phyloP scores from a whole-genome alignment of 2,888 invertebrate species.

The Sarcophaga caerulescens region DNA sequence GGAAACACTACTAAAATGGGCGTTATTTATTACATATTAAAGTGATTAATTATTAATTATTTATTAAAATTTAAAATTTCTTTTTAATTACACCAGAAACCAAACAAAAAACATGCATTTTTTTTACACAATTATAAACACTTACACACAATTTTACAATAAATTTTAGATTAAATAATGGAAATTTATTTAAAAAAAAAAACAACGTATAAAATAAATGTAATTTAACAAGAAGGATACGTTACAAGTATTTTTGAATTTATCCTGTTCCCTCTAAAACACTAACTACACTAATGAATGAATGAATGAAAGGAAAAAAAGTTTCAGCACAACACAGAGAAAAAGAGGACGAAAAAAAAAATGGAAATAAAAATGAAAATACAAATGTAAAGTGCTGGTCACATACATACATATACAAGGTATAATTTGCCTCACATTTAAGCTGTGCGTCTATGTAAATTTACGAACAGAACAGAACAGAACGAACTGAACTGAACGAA shows the following conservation, averaged over 20 bases:
- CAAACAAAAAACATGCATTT: background rate
- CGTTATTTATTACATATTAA: slow-evolving; percentile 1
- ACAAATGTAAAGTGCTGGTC: no score
- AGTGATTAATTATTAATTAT: slow-evolving; percentile 28
- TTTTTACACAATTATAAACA: background rate
- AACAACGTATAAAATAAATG: slow-evolving; percentile 15
- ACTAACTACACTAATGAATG: slow-evolving; percentile 31
- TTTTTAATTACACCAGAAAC: background rate
- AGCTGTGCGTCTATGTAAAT: slow-evolving; percentile 37
- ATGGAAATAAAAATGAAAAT: background rate
- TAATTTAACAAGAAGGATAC: slow-evolving; percentile 43
- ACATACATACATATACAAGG: slow-evolving; percentile 8
- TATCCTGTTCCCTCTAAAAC: slow-evolving; percentile 32
- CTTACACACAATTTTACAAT: background rate
- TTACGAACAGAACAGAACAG: slow-evolving; percentile 21
- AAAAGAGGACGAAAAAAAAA: slow-evolving; percentile 15
- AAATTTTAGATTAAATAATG: background rate
- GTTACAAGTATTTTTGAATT: slow-evolving; percentile 36
- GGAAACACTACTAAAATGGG: background rate
- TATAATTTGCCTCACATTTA: slow-evolving; percentile 35
- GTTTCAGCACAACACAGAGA: slow-evolving; percentile 14
- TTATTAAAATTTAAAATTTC: background rate
- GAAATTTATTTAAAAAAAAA: background rate
- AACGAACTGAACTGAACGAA: slow-evolving; percentile 29
- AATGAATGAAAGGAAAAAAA: background rate